Evolutionary conservation across 2,888 invertebrate genomes (phyloP), one percentile per base, ranked within the genome.

Genomic region (Cosmorhoe ocellata): DNA sequence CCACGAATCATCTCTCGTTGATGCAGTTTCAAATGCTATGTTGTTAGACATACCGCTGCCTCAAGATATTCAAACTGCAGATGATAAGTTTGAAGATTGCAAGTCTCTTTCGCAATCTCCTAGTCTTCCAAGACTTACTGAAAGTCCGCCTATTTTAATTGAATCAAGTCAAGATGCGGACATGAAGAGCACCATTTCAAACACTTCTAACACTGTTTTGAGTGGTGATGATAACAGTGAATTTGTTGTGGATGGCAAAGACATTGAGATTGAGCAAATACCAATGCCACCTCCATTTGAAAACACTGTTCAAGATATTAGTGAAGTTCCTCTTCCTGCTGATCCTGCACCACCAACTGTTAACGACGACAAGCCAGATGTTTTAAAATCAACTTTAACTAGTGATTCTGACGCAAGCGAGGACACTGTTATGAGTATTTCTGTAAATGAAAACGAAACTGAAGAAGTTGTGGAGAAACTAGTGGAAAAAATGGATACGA

Each of bases 371-470:
- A 74, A 64, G 63, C 84, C 91, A 26, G 93, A 94, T 24, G 93
- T 90, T 65, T 92, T 93, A 49, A 92, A 94, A 51, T 93, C 94
- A 2, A 93, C 93, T 0, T 94, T 95, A 63, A 45, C 47, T 56
- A 48, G 63, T 43, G 63, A 67, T 34, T 74, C 72, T 39, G 78
- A 81, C 50, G 91, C 94, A n/a, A 92, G 95, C 77, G 95, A 96
- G 76, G 94, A 93, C 60, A 96, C 96, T 0, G 94, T 96, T 2
- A 94, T 95, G 69, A 96, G 95, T 50, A 95, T 96, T 60, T 93
- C 95, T 0, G 93, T 93, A 49, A 68, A 90, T 33, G 66, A 70
- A 58, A 67, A 56, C 39, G 69, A 73, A 44, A 37, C 41, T 9
- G 66, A 71, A 0, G 88, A 90, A 26, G 74, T 73, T 44, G 69